Conservation (phyloP, 92 coral and sea anemone genomes). For the Phenganax marumi region DNA sequence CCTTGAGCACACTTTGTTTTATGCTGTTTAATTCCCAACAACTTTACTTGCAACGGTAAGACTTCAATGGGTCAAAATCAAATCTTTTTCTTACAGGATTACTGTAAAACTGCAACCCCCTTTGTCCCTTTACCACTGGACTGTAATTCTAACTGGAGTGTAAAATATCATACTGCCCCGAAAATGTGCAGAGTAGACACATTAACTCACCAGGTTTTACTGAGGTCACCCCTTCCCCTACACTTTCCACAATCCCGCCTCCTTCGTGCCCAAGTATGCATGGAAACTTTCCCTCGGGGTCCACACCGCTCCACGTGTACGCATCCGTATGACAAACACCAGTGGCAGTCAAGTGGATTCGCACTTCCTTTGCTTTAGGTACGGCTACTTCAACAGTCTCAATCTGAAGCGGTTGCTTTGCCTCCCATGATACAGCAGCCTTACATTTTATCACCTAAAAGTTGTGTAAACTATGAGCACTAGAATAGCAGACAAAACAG, state of each 20-base stretch:
- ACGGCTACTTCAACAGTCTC: constrained; percentile 89
- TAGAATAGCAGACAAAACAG: too few species aligned
- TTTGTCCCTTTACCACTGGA: too few species aligned
- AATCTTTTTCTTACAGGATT: too few species aligned
- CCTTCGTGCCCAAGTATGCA: constrained; percentile 95
- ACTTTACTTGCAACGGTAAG: too few species aligned
- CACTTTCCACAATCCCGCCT: constrained; percentile 95
- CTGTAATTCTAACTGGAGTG: too few species aligned
- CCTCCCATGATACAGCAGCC: constrained; percentile 96
- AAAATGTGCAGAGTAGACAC: neutral
- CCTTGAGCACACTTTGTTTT: too few species aligned
- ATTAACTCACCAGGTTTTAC: constrained; percentile 74
- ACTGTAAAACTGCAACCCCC: too few species aligned
- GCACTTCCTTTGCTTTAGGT: constrained; percentile 86
- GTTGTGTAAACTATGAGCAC: neutral
- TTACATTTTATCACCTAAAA: constrained; percentile 71
- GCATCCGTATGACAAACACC: constrained; percentile 97
- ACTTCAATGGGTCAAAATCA: too few species aligned
- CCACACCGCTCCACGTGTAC: constrained; percentile 71
- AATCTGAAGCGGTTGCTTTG: constrained; percentile 72
- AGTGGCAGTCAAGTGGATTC: constrained; percentile 79
- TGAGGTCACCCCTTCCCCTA: constrained; percentile 86
- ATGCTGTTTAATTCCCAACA: too few species aligned
- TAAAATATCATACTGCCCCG: neutral
- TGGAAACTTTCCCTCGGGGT: constrained; percentile 82